Evolutionary conservation across 2,888 invertebrate genomes (phyloP), one percentile per base, ranked within the genome.

Genomic region (Spilosoma lubricipeda): DNA sequence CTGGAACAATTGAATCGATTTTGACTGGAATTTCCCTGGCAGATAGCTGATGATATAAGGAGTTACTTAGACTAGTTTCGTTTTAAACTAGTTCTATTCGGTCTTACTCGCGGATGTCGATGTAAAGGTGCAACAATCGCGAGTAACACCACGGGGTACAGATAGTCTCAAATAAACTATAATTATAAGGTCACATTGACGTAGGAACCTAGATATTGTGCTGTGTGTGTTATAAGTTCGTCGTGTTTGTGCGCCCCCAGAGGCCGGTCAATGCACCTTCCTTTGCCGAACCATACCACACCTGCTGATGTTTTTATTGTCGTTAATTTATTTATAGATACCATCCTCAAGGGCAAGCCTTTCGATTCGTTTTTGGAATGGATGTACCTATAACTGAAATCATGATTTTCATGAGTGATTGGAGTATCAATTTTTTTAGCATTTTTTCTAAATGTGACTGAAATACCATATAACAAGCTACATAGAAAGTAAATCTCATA

Each of bases 231-330:
- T 77, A 83, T 78, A 82, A 84, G 78, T 77, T 63, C 66, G 74
- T 30, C 72, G 72, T 76, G 76, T 74, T 76, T 78, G 75, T 74
- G 2, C 27, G 87, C 87, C 79, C 69, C 68, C 80, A 82, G 88
- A 86, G 89, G 88, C 82, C 88, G 89, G 89, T 87, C 90, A 85
- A 81, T 81, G 86, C 78, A 79, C 85, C 86, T 88, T 88, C 88
- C 88, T 86, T 83, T 83, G 87, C 84, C 83, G 82, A 84, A 72
- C 77, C 68, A 73, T 70, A 45, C 67, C 52, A 45, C 45, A 45
- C 45, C 45, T 45, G 45, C 45, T 68, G 71, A 76, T 66, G 64
- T 72, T 77, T 75, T 77, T 77, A 72, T 78, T 80, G 77, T 73
- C 66, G 74, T 42, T 77, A 68, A 77, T 59, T 45, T 77, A 82